These are phyloP conservation scores for Diadromus collaris DNA, from an alignment of 2,888 invertebrate species.

Conservation along the genomic window DNA sequence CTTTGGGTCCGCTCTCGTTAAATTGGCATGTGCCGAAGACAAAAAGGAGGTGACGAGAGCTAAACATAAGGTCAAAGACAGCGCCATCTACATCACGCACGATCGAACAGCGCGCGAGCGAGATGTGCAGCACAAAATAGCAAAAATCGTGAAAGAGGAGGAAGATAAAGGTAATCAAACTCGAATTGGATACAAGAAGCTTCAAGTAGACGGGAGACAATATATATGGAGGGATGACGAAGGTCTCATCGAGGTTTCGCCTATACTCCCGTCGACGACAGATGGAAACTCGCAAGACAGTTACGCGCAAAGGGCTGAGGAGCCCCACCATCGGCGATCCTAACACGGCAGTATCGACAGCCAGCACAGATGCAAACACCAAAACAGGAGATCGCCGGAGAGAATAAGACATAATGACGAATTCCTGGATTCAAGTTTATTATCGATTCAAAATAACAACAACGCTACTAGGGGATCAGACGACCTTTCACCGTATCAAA, in stretches of 20 bases:
- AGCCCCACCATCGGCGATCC: neutral
- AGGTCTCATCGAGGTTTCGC: conserved; percentile 4
- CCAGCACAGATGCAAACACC: too few species aligned
- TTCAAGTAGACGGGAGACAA: neutral
- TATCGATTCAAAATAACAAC: too few species aligned
- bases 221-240: neutral
- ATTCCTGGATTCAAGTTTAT: too few species aligned
- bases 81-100: neutral
- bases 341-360: too few species aligned
- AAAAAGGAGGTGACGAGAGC: neutral
- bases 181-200: neutral
- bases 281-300: neutral
- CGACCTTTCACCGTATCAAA: too few species aligned
- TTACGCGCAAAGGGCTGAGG: neutral
- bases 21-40: neutral
- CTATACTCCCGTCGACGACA: neutral
- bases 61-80: conserved; percentile 3
- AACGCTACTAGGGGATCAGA: too few species aligned
- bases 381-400: too few species aligned
- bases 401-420: too few species aligned
- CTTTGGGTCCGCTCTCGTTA: too few species aligned
- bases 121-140: neutral
- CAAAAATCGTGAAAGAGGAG: neutral
- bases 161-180: neutral
- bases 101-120: conserved; percentile 3